A percentile compares a stretch with the other conserved stretches of the same genome.
Evolutionary conservation across 2,113 vertebrate species (phyloP).

Genomic region (Phalacrocorax aristotelis): DNA sequence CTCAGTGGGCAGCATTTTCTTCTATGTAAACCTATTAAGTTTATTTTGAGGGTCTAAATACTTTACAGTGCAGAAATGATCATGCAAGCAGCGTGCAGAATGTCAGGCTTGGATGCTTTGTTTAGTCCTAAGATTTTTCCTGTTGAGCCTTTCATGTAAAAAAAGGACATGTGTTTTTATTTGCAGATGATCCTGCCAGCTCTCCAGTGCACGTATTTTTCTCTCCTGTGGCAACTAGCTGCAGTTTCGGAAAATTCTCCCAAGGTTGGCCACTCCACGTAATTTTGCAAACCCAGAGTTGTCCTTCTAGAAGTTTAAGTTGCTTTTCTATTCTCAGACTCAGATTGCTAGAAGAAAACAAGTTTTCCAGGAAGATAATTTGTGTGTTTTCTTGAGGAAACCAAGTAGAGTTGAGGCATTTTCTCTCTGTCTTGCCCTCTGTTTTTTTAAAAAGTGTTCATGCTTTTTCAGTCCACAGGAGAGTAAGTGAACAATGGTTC

Average conservation of each 20-base stretch:
- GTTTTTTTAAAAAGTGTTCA: not conserved
- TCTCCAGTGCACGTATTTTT: conserved; percentile 81
- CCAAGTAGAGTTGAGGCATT: not conserved
- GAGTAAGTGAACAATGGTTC: not conserved
- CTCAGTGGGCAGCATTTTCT: not conserved
- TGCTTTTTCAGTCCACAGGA: not conserved
- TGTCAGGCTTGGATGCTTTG: not conserved
- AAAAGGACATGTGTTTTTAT: conserved; percentile 16
- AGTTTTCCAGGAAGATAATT: not conserved
- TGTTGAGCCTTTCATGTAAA: conserved; percentile 1
- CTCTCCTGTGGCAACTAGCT: conserved; percentile 84
- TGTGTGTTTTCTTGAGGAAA: not conserved
- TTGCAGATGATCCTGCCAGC: conserved; percentile 81
- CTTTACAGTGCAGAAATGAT: not conserved
- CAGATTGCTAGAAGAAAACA: not conserved
- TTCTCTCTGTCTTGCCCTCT: not conserved
- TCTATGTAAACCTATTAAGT: not conserved
- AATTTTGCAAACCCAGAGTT: not conserved
- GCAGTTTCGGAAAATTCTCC: conserved; percentile 70
- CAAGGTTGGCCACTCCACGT: conserved; percentile 72
- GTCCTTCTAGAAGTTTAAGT: not conserved
- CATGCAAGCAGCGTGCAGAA: not conserved
- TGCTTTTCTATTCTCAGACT: not conserved
- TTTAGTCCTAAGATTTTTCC: not conserved
- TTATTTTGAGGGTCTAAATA: not conserved